Evolutionary conservation across 2,113 vertebrate genomes (phyloP), one percentile per base, ranked within the genome.

Genomic region (Chunga burmeisteri): DNA sequence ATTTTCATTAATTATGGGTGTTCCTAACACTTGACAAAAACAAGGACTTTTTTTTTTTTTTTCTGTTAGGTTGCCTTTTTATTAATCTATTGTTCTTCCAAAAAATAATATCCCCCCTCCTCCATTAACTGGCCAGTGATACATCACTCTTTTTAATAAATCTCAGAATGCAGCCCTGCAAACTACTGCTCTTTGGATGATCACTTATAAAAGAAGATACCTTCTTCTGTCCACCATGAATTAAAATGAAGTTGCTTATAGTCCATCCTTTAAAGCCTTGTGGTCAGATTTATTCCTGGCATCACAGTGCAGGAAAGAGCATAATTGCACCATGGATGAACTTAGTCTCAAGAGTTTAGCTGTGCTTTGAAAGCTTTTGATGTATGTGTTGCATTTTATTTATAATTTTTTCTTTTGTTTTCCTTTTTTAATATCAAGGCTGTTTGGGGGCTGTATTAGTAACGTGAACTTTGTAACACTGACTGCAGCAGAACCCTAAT

Each of bases 241-340:
- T 94, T 96, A 49, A 95, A 97, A 94, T 80, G 49, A 92, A 96
- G 65, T 96, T 73, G 66, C n/a, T 85, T 83, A 58, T 62, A 84
- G 86, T 82, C 73, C 44, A 63, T 50, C 90, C 49, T 91, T 93
- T 62, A 92, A 89, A 81, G 18, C 17, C 58, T n/a, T 10, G 2
- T 19, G 47, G 58, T 63, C 86, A 79, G 66, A 61, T 95, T 81
- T 32, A 94, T 94, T 67, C 82, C 72, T 86, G 59, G 46, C n/a
- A 49, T 78, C 74, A 53, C 50, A 56, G 46, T 6, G 25, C 63
- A 74, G 32, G 71, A 87, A 90, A 83, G 34, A 91, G 9, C 23
- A 46, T 92, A 92, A 90, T 38, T 86, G 61, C 52, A 46, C 70
- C 59, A 70, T 63, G n/a, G 79, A 75, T 68, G 38, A 89, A 83